Base-by-base conservation (phyloP, 1,140 invertebrate genomes). In the Gonioctena quinquepunctata region DNA sequence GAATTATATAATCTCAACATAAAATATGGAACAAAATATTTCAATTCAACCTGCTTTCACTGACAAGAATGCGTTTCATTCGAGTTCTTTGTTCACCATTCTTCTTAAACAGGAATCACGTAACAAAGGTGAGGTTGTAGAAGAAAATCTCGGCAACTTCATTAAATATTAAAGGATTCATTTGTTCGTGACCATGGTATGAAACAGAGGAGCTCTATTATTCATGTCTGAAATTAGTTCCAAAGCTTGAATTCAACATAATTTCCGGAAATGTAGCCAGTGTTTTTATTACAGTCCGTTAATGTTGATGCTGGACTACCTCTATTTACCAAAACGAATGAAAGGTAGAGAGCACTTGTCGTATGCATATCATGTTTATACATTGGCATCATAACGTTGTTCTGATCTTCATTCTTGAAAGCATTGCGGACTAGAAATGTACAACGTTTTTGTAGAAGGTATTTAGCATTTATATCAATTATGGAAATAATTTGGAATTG, bases 151-250 rank as follows among this genome's bases (percentile, higher is more conserved):
- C 23, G 56, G 25, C 1, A 59, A 21, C 11, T 59, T 59, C 56
- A 59, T 59, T 3, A 59, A 59, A 59, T 59, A 59, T 59, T 59
- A 22, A 59, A 16, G 16, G n/a, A 59, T 59, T 59, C 56, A 59
- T 59, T 59, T 59, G 56, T 59, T 59, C 56, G 56, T 59, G 23
- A 59, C 56, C 56, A 59, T 28, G 26, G 33, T 13, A 42, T 4
- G 33, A 11, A 11, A 42, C 11, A 59, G 56, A 59, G 56, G 26
- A 25, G 16, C 25, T 59, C 56, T 25, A 59, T 59, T 59, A 59
- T 59, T 59, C 25, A 59, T n/a, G 21, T 59, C n/a, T 22, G 23
- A 59, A 59, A 59, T 59, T 59, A 59, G 56, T 28, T 59, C 56
- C 22, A 26, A 59, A 59, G 21, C 56, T 59, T 59, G 25, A 59